phyloP scores from a whole-genome alignment of 2,888 invertebrate genomes.

The Cordilura impudica region DNA sequence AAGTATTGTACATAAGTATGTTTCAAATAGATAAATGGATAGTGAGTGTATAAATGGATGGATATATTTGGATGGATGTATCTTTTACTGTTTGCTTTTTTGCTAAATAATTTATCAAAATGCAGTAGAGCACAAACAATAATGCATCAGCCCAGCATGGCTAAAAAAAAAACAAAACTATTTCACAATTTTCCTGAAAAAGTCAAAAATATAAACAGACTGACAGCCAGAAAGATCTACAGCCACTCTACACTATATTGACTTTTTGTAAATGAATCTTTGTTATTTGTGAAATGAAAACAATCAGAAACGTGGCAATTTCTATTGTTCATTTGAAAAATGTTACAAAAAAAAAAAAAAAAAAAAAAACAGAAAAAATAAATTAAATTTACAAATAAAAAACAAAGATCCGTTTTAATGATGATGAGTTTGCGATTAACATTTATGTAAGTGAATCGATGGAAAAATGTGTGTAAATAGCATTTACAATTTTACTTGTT shows the following conservation, averaged over 20 bases:
- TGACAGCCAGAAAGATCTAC: neutral
- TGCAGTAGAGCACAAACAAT: conserved; percentile 44
- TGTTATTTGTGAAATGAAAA: conserved; percentile 11
- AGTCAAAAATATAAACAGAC: conserved; percentile 5
- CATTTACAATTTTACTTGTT: neutral
- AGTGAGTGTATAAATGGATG: too few species aligned
- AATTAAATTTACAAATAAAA: neutral
- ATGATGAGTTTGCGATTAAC: conserved; percentile 75
- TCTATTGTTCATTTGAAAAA: conserved; percentile 34
- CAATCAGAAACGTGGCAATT: conserved; percentile 53
- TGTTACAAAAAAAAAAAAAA: too few species aligned
- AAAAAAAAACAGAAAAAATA: neutral
- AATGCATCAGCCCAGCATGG: conserved; percentile 49
- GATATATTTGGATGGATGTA: neutral
- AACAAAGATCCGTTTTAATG: conserved; percentile 73
- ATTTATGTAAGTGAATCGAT: conserved; percentile 19
- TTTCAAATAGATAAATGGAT: too few species aligned
- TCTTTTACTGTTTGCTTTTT: conserved; percentile 5
- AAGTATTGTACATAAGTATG: conserved; percentile 19
- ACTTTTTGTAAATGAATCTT: conserved; percentile 25
- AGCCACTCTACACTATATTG: conserved; percentile 2
- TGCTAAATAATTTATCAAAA: conserved; percentile 51
- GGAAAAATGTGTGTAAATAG: conserved; percentile 48
- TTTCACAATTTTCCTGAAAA: conserved; percentile 32
- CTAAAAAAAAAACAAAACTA: conserved; percentile 26